These are phyloP conservation scores for Pandion haliaetus DNA, from an alignment of 2,113 vertebrate genomes.

Conservation along the genomic window DNA sequence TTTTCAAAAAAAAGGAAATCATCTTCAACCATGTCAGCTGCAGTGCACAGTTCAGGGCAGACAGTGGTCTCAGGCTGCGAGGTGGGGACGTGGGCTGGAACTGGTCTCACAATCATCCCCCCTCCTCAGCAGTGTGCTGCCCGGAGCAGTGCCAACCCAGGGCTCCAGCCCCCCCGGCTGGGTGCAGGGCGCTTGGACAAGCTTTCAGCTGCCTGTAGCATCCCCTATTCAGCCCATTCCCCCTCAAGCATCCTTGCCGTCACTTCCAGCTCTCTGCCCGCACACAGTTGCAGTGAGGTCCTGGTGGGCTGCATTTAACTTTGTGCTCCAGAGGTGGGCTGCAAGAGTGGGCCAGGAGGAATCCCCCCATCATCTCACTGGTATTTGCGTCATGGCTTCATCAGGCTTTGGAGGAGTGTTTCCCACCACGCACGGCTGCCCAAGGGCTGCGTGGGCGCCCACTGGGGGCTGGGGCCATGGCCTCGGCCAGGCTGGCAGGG, in stretches of 20 bases:
- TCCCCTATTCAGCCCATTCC: background rate
- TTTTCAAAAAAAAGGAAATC: background rate
- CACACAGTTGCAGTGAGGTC: background rate
- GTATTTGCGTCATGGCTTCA: background rate
- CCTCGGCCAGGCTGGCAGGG: fast-evolving
- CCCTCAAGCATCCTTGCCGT: background rate
- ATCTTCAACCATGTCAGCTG: background rate
- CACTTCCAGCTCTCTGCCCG: background rate
- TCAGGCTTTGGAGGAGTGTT: background rate
- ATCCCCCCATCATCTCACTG: fast-evolving
- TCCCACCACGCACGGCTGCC: fast-evolving
- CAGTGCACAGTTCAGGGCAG: background rate
- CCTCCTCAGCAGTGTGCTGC: background rate
- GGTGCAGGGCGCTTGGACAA: background rate
- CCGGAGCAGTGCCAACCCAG: background rate
- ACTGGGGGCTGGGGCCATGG: fast-evolving
- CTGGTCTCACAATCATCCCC: background rate
- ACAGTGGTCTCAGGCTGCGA: background rate
- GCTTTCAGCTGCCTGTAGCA: background rate
- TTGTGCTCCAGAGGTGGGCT: background rate
- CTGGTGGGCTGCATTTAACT: background rate
- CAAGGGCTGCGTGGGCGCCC: background rate
- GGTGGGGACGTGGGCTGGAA: background rate
- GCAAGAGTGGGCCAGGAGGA: background rate
- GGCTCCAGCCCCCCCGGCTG: background rate